These are phyloP conservation scores for Mirounga angustirostris DNA, from an alignment of 2,113 vertebrate species.

Conservation along the genomic window DNA sequence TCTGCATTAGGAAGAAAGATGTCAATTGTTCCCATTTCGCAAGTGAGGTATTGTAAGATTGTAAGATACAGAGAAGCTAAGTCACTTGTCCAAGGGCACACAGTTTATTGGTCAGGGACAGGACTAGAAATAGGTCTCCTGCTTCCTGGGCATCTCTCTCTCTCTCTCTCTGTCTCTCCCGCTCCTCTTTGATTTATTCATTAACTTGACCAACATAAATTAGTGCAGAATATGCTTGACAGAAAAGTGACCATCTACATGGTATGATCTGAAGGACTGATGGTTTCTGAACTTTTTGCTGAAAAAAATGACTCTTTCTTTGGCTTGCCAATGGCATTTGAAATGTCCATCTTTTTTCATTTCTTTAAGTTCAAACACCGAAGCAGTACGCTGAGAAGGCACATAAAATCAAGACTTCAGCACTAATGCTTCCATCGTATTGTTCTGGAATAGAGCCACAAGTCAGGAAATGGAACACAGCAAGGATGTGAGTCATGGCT, in stretches of 20 bases:
- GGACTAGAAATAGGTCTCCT: neutral
- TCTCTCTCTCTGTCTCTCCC: neutral
- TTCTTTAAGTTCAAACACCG: neutral
- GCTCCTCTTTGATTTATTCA: neutral
- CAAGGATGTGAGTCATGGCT: neutral
- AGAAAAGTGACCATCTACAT: neutral
- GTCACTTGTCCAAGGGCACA: neutral
- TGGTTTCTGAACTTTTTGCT: constrained; percentile 20
- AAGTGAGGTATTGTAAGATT: neutral
- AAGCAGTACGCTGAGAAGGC: neutral
- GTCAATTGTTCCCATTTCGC: neutral
- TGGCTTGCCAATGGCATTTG: neutral
- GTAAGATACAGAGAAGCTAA: neutral
- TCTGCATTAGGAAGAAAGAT: neutral
- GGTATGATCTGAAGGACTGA: neutral
- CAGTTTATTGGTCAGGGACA: neutral
- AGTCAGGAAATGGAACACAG: neutral
- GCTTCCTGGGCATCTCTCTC: neutral
- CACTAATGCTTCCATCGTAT: rapidly evolving
- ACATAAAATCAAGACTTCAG: neutral
- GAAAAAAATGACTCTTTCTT: neutral
- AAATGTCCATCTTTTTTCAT: neutral
- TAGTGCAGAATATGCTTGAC: neutral
- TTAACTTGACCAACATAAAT: neutral
- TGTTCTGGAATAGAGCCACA: neutral